Conservation (phyloP, 2,113 vertebrate species). For the Pagrus major region DNA sequence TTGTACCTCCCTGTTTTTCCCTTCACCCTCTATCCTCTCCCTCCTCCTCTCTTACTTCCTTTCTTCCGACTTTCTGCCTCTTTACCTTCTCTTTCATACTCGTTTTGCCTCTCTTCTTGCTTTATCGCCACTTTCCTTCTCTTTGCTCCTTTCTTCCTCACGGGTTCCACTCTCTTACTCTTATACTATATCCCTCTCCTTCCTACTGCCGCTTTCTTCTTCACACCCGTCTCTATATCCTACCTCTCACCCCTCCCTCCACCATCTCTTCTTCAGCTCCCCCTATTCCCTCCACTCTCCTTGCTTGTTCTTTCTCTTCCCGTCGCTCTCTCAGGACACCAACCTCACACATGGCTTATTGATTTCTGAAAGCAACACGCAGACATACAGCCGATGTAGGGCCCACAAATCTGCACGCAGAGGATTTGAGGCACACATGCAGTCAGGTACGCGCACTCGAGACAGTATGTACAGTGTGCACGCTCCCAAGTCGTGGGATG, state of each 20-base stretch:
- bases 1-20: conserved; percentile 23
- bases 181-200: conserved; percentile 31
- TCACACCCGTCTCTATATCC: conserved; percentile 37
- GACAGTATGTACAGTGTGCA: conserved; percentile 9
- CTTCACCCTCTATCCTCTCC: background rate
- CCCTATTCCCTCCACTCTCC: conserved; percentile 22
- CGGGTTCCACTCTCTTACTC: conserved; percentile 12
- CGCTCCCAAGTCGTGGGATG: conserved; percentile 3
- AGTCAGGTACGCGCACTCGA: background rate
- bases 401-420: conserved; percentile 43
- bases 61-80: background rate
- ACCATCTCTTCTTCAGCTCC: conserved; percentile 15
- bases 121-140: conserved; percentile 17
- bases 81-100: background rate
- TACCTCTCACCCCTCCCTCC: conserved; percentile 24
- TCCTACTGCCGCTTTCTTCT: conserved; percentile 22
- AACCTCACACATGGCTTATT: conserved; percentile 77
- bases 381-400: conserved; percentile 14
- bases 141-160: conserved; percentile 18
- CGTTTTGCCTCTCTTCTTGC: conserved; percentile 23
- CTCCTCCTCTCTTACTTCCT: background rate
- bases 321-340: conserved; percentile 57
- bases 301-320: conserved; percentile 6
- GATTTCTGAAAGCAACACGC: conserved; percentile 65
- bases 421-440: conserved; percentile 27